Evolutionary conservation across 2,113 vertebrate genomes (phyloP).

Genomic region (Thunnus thynnus): DNA sequence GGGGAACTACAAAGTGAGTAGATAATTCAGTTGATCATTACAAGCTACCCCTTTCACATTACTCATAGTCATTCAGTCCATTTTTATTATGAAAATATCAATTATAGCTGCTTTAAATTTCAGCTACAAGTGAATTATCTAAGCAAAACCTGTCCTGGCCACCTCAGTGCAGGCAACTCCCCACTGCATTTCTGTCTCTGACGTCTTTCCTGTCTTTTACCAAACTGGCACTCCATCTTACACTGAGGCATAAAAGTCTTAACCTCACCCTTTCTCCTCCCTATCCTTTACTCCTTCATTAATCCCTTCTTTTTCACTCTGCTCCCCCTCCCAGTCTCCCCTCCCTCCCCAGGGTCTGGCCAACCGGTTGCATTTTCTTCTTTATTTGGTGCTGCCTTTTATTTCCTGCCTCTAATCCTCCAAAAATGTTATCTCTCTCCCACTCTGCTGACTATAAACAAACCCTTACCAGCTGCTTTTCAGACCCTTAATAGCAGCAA

Average conservation of each 20-base stretch:
- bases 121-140: slow-evolving; percentile 21
- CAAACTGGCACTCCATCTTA: too few relatives aligned
- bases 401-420: slow-evolving; percentile 77
- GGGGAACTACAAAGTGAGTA: too few relatives aligned
- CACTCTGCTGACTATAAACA: slow-evolving; percentile 72
- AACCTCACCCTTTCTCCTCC: slow-evolving; percentile 43
- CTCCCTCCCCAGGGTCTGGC: slow-evolving; percentile 33
- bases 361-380: slow-evolving; percentile 74
- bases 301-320: slow-evolving; percentile 52
- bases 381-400: slow-evolving; percentile 81
- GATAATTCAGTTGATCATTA: too few relatives aligned
- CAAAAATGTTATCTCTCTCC: slow-evolving; percentile 79
- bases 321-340: not conserved
- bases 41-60: too few relatives aligned
- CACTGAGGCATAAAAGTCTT: slow-evolving; percentile 16
- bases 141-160: not conserved
- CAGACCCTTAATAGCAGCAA: slow-evolving; percentile 19
- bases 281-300: slow-evolving; percentile 46
- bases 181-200: not conserved
- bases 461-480: slow-evolving; percentile 52
- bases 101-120: not conserved
- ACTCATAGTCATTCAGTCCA: too few relatives aligned
- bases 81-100: too few relatives aligned
- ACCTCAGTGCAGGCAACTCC: not conserved
- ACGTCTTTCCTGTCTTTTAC: slow-evolving; percentile 28